Evolutionary conservation across 2,888 invertebrate species (phyloP).

Genomic region (Liopterus haemorrhoidalis): DNA sequence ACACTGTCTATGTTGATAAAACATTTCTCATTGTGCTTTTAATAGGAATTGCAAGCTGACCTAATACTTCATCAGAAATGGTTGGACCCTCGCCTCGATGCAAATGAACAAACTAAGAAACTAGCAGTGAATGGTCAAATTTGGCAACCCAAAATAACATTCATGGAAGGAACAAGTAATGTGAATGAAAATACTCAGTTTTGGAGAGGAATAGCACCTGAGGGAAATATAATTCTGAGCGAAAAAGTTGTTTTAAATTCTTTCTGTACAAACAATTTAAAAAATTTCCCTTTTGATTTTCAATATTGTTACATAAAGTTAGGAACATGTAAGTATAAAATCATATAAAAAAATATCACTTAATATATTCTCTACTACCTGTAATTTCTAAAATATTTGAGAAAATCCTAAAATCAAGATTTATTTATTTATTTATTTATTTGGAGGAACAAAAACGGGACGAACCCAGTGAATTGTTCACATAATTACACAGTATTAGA

Average conservation of each 20-base stretch:
- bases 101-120: slow-evolving; percentile 33
- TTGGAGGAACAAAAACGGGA: no score
- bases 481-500: no score
- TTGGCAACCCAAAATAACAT: slow-evolving; percentile 38
- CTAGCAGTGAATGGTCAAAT: slow-evolving; percentile 36
- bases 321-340: slow-evolving; percentile 36
- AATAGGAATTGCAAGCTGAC: slow-evolving; percentile 32
- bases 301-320: slow-evolving; percentile 37
- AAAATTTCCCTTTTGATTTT: slow-evolving; percentile 36
- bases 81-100: slow-evolving; percentile 35
- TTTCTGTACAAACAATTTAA: slow-evolving; percentile 33
- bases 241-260: slow-evolving; percentile 32
- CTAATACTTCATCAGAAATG: slow-evolving; percentile 36
- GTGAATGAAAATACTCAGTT: slow-evolving; percentile 30
- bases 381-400: neutral
- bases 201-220: slow-evolving; percentile 37
- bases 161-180: slow-evolving; percentile 29
- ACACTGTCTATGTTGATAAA: slow-evolving; percentile 4
- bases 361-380: neutral
- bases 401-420: no score
- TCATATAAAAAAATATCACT: neutral
- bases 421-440: no score
- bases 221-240: slow-evolving; percentile 36
- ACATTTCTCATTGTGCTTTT: slow-evolving; percentile 13
- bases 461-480: no score